phyloP scores from a whole-genome alignment of 2,797 vertebrate genomes.

The Danio kyathit region DNA sequence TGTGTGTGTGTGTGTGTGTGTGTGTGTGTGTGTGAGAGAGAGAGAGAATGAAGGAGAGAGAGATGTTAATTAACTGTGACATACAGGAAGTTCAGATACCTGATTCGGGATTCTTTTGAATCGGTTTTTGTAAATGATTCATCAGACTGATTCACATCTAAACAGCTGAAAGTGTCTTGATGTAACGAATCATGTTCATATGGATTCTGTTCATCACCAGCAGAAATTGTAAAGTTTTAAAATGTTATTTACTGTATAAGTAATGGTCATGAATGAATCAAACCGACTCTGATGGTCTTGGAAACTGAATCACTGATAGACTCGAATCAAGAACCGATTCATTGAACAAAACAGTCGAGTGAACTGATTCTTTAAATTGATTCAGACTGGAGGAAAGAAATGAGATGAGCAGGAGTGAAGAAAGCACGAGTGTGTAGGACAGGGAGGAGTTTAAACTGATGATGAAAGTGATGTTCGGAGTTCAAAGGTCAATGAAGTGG shows the following conservation, averaged over 20 bases:
- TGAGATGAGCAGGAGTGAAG: background rate
- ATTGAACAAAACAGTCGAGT: background rate
- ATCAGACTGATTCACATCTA: background rate
- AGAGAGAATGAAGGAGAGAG: background rate
- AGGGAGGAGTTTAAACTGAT: background rate
- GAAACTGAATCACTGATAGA: background rate
- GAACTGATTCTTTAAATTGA: background rate
- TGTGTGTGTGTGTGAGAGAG: background rate
- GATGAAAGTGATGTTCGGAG: background rate
- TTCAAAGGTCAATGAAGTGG: background rate
- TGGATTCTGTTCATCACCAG: background rate
- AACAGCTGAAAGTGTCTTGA: background rate
- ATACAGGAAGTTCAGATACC: background rate
- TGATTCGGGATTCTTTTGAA: background rate
- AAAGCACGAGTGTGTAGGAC: background rate
- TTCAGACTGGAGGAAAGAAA: background rate
- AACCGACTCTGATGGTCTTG: background rate
- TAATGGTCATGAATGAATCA: background rate
- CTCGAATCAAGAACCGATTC: background rate
- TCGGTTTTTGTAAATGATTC: background rate
- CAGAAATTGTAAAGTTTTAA: background rate
- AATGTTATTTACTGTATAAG: background rate
- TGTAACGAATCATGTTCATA: background rate
- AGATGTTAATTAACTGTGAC: too few species aligned
- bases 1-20: background rate